Percentiles rank a stretch among this genome's conserved stretches.
These are phyloP conservation scores for Scaptomyza flava DNA, from an alignment of 2,888 invertebrate genomes.

Conservation along the genomic window DNA sequence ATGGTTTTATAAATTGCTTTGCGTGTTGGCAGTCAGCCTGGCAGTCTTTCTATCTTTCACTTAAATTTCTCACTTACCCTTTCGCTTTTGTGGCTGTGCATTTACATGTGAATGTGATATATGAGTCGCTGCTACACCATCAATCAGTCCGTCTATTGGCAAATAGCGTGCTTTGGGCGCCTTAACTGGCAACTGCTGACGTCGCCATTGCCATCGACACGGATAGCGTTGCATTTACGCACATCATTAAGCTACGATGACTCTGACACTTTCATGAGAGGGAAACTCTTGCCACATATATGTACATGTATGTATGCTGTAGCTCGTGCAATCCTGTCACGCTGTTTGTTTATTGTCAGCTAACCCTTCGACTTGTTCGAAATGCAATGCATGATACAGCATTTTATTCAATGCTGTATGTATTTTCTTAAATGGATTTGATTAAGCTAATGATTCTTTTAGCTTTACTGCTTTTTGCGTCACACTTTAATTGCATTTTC, in stretches of 20 bases:
- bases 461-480: neutral
- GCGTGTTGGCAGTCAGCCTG: conserved; percentile 51
- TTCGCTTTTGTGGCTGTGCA: conserved; percentile 28
- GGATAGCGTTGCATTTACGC: conserved; percentile 58
- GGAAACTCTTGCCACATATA: conserved; percentile 10
- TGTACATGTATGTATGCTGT: neutral
- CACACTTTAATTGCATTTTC: neutral
- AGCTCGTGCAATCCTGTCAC: neutral
- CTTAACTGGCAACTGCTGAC: conserved; percentile 19
- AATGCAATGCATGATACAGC: conserved; percentile 16
- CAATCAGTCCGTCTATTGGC: conserved; percentile 65
- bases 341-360: conserved; percentile 16
- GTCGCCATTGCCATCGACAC: conserved; percentile 21
- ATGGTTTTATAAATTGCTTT: conserved; percentile 75
- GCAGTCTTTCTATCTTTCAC: conserved; percentile 19
- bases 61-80: conserved; percentile 3
- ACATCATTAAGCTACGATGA: conserved; percentile 42
- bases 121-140: conserved; percentile 66
- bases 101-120: conserved; percentile 75
- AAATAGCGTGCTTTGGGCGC: conserved; percentile 30
- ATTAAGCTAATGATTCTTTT: neutral
- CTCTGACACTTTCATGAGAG: conserved; percentile 17
- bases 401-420: neutral
- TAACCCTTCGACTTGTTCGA: neutral
- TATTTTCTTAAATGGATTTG: neutral